Conservation (phyloP, 2,797 vertebrate genomes). For the Thamnophis elegans region DNA sequence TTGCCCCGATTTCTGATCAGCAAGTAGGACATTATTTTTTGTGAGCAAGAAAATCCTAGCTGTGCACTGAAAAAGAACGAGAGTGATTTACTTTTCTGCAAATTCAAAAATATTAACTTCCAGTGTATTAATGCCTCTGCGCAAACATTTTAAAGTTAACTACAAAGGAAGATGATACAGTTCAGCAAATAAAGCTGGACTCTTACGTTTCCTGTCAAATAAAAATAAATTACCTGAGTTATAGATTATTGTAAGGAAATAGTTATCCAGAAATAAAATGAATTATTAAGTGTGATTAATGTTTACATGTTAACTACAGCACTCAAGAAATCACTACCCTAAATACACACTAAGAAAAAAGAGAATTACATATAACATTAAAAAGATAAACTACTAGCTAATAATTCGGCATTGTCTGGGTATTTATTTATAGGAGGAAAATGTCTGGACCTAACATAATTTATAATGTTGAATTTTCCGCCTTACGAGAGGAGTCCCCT, state of each 20-base stretch:
- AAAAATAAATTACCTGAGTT: background rate
- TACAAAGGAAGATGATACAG: no score
- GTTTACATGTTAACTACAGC: background rate
- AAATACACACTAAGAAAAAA: background rate
- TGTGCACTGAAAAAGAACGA: slow-evolving; percentile 76
- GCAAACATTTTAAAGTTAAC: background rate
- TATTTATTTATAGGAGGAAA: no score
- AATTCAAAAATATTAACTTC: background rate
- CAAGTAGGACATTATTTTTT: slow-evolving; percentile 89
- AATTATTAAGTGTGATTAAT: background rate
- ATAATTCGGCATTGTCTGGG: no score
- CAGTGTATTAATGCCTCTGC: background rate
- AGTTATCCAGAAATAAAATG: background rate
- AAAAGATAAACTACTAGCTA: background rate
- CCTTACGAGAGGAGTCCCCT: no score
- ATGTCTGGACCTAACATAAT: no score
- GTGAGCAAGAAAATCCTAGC: slow-evolving; percentile 93
- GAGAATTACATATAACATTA: background rate
- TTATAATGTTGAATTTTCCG: no score
- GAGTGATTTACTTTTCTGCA: background rate
- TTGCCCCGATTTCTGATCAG: slow-evolving; percentile 96
- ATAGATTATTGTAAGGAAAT: background rate
- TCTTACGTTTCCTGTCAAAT: background rate
- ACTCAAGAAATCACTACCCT: background rate
- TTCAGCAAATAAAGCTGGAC: background rate